These are phyloP conservation scores for human (Homo sapiens) DNA, from an alignment of 2,113 vertebrate genomes.

Conservation along the genomic window DNA sequence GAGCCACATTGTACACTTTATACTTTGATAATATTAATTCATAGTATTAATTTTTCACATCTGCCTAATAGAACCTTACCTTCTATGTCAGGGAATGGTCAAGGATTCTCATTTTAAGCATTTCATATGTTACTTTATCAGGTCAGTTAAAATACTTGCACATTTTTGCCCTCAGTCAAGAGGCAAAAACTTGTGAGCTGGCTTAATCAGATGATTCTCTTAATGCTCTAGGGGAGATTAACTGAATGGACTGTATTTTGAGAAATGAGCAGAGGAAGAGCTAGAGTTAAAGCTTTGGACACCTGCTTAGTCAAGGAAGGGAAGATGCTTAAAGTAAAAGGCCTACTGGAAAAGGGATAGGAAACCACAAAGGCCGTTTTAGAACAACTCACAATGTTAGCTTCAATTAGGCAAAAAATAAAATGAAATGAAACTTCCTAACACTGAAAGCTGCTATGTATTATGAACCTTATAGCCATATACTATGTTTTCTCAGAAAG, in stretches of 20 bases:
- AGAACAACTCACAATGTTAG: constrained; percentile 1
- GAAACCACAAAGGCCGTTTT: not conserved
- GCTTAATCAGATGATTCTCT: not conserved
- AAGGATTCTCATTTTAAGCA: not conserved
- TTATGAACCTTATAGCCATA: not conserved
- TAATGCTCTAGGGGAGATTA: not conserved
- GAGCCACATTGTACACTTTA: not conserved
- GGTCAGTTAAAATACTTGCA: constrained; percentile 28
- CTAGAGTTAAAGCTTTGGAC: not conserved
- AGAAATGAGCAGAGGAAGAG: not conserved
- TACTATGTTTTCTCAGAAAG: not conserved
- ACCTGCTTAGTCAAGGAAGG: not conserved
- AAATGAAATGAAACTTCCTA: constrained; percentile 2
- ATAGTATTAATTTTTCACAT: constrained; percentile 27
- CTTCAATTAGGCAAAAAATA: not conserved
- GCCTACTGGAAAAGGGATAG: not conserved
- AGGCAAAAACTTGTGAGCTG: not conserved
- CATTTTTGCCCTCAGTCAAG: not conserved
- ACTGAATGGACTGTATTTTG: not conserved
- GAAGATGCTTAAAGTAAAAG: not conserved
- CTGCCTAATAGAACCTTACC: not conserved
- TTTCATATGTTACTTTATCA: not conserved
- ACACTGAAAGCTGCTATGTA: not conserved
- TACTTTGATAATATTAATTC: constrained; percentile 9
- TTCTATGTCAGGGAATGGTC: not conserved